Percentiles rank a stretch among this genome's conserved stretches.
These are phyloP conservation scores for Alauda arvensis DNA, from an alignment of 2,797 vertebrate species.

Conservation along the genomic window DNA sequence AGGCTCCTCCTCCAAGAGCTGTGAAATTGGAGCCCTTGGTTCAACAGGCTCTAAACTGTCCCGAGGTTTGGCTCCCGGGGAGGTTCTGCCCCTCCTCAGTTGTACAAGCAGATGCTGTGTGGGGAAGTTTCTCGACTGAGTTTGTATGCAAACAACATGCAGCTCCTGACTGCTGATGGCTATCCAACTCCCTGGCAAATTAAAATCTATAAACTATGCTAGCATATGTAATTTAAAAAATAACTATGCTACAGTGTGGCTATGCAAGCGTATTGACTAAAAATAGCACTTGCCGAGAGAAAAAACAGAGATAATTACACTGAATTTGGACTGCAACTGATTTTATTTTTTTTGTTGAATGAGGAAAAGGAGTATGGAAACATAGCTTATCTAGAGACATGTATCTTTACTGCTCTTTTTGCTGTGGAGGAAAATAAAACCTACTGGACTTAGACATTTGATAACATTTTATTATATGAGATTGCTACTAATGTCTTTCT, in stretches of 20 bases:
- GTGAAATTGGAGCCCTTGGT: neutral
- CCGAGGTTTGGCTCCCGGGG: neutral
- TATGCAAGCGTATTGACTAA: neutral
- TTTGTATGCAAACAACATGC: constrained; percentile 43
- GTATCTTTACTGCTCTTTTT: constrained; percentile 3
- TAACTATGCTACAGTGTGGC: constrained; percentile 27
- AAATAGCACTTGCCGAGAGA: constrained; percentile 31
- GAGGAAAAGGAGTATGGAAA: constrained; percentile 26
- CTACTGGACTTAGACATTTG: neutral
- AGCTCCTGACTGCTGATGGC: constrained; percentile 39
- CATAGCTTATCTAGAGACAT: neutral
- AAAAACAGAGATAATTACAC: constrained; percentile 32
- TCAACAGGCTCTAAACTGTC: neutral
- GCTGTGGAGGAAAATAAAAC: neutral
- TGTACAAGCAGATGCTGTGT: neutral
- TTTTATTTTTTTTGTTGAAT: constrained; percentile 33
- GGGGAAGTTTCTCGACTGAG: neutral
- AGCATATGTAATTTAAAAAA: constrained; percentile 53
- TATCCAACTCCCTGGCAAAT: constrained; percentile 35
- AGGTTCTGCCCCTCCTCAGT: neutral
- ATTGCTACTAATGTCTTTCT: neutral
- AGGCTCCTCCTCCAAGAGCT: neutral
- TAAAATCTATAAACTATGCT: constrained; percentile 39
- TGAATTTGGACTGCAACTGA: constrained; percentile 9
- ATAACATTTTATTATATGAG: neutral